Evolutionary conservation across 2,888 invertebrate genomes (phyloP).

Genomic region (Ptychoptera contaminata): DNA sequence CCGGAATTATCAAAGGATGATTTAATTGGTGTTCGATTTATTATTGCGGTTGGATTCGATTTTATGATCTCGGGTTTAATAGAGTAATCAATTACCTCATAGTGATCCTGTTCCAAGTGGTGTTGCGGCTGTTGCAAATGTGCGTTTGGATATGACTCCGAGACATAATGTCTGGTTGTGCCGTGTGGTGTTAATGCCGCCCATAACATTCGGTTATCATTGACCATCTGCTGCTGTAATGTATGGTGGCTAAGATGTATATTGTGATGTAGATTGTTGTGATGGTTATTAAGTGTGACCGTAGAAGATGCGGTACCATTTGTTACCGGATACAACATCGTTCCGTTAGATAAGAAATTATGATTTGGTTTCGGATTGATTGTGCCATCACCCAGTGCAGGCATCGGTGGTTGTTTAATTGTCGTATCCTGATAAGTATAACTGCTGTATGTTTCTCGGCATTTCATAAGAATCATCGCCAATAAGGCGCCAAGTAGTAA

Average conservation of each 20-base stretch:
- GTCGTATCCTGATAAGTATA: constrained; percentile 28
- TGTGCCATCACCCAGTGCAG: constrained; percentile 32
- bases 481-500: constrained; percentile 62
- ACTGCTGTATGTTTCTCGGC: constrained; percentile 45
- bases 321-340: constrained; percentile 38
- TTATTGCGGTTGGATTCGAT: constrained; percentile 9
- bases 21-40: constrained; percentile 22
- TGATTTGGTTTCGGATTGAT: constrained; percentile 27
- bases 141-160: constrained; percentile 33
- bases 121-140: no score
- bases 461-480: constrained; percentile 63
- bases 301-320: no score
- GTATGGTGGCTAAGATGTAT: constrained; percentile 19
- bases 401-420: constrained; percentile 39
- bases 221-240: constrained; percentile 33
- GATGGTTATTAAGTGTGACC: constrained; percentile 23
- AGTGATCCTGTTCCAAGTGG: constrained; percentile 43
- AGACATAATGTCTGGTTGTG: constrained; percentile 63
- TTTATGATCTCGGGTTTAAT: constrained; percentile 22
- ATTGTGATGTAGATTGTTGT: no score
- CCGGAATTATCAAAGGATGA: constrained; percentile 53
- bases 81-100: constrained; percentile 48
- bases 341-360: constrained; percentile 31
- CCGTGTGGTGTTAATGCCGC: constrained; percentile 71
- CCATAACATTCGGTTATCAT: constrained; percentile 60